Evolutionary conservation across 2,797 vertebrate genomes (phyloP), one percentile per base, ranked within the genome.

Genomic region (Euthynnus affinis): DNA sequence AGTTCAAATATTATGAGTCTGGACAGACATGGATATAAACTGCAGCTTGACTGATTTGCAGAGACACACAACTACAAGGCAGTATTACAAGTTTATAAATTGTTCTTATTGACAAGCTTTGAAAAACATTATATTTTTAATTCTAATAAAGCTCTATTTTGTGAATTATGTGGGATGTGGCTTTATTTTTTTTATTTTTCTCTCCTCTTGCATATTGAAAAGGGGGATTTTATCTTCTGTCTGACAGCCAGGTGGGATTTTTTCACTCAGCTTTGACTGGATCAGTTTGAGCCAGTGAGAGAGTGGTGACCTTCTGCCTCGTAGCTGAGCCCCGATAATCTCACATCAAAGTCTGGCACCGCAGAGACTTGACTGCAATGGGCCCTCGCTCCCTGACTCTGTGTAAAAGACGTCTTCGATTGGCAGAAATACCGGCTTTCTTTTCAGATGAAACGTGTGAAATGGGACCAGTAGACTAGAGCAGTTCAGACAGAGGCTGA

Each of bases 341-440:
- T 90, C 88, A 90, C 87, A 88, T 94, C 88, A 92, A 91, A 93
- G 87, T 84, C 73, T 25, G 80, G 75, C 51, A 29, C 49, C 37
- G 59, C 52, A 58, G 46, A 85, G 82, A 79, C 71, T 37, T 66
- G 74, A 81, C 88, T 74, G 68, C 74, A 63, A 64, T 13, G 44
- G 64, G 55, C 60, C 59, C 74, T 78, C 58, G 14, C 40, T 61
- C 57, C 29, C 74, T 57, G 62, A 78, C 40, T 74, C 76, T 32
- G 22, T 23, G 57, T 32, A 60, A 76, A 71, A 80, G 68, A 83
- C 0, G 20, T 72, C 32, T 76, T 84, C 59, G 76, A 60, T 74
- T 32, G 68, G 37, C 59, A 44, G 53, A 71, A 18, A 15, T 20
- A n/a, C 6, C 13, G 51, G 51, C 79, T 78, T 59, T 84, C 52